These are phyloP conservation scores for Sylvilagus bachmani DNA, from an alignment of 2,113 vertebrate genomes.

Conservation along the genomic window DNA sequence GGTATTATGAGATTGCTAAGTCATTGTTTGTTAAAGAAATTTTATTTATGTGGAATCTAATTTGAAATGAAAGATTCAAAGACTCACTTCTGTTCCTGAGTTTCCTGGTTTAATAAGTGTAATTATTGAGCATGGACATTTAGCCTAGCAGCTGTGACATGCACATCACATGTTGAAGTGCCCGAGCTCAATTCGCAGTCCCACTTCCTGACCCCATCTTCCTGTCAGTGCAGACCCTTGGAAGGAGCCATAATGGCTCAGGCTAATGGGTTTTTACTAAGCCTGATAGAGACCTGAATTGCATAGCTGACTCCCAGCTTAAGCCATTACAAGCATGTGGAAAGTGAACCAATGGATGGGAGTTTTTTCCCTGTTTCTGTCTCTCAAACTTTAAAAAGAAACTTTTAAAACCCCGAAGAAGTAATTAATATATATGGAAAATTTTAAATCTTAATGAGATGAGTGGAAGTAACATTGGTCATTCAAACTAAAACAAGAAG, in stretches of 20 bases:
- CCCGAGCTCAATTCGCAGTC: too few species aligned
- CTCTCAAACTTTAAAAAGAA: background rate
- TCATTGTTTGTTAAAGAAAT: background rate
- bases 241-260: too few species aligned
- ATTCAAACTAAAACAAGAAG: background rate
- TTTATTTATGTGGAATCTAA: background rate
- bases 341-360: background rate
- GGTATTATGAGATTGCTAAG: background rate
- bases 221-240: too few species aligned
- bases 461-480: background rate
- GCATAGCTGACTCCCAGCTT: too few species aligned
- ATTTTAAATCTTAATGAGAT: conserved; percentile 13
- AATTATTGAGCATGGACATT: background rate
- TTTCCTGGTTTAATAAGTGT: background rate
- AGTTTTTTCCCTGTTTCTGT: background rate
- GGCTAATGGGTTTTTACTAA: too few species aligned
- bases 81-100: background rate
- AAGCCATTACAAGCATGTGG: background rate
- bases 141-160: too few species aligned
- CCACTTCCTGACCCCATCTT: too few species aligned
- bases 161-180: too few species aligned
- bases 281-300: too few species aligned
- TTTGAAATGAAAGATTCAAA: background rate
- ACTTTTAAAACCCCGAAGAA: background rate
- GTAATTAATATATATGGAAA: background rate